Percentiles rank a stretch among this genome's conserved stretches.
These are phyloP conservation scores for Varecia variegata DNA, from an alignment of 2,797 vertebrate genomes.

Conservation along the genomic window DNA sequence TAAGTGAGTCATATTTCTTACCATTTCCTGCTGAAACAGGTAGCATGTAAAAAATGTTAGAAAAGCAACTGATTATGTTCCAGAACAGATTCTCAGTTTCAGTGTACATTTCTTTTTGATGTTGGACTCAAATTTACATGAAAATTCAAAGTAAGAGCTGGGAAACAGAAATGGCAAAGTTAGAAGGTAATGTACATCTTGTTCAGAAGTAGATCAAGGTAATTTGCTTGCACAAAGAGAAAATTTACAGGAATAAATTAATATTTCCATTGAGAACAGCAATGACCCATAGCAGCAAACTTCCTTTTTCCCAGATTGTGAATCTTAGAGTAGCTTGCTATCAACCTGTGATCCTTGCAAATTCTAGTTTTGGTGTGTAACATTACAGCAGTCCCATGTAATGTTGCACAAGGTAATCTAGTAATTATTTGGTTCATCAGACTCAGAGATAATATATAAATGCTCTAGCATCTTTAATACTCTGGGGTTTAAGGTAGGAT, in stretches of 20 bases:
- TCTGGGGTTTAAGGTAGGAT: not conserved
- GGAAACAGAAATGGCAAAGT: constrained; percentile 34
- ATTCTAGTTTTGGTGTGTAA: not conserved
- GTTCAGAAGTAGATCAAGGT: not conserved
- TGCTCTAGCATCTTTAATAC: not conserved
- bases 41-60: constrained; percentile 4
- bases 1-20: constrained; percentile 45
- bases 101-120: not conserved
- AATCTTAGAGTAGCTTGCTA: not conserved
- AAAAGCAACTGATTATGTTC: constrained; percentile 32
- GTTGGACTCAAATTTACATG: not conserved
- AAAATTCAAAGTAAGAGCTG: constrained; percentile 33
- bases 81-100: constrained; percentile 43
- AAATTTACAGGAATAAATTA: not conserved
- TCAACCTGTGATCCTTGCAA: not conserved
- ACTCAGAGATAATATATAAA: not conserved
- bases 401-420: not conserved
- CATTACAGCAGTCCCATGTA: not conserved
- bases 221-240: not conserved
- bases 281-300: not conserved
- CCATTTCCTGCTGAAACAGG: constrained; percentile 39
- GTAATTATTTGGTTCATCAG: not conserved
- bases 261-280: not conserved
- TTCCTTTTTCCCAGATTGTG: not conserved
- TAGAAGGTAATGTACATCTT: not conserved